A percentile compares a stretch with the other conserved stretches of the same genome.
Conservation (phyloP, 2,888 invertebrate species). For the Macaria notata region DNA sequence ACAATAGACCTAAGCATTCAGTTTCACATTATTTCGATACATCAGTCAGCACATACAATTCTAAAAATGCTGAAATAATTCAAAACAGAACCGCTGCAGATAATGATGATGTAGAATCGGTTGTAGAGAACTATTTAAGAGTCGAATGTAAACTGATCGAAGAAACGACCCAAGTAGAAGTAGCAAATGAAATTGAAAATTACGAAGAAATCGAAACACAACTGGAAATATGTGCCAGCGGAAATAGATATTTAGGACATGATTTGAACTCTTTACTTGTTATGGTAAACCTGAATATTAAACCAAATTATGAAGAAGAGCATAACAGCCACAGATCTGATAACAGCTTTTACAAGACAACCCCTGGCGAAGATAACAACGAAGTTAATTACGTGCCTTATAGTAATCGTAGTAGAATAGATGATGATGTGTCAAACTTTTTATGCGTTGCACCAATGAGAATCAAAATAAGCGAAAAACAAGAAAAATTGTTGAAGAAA, state of each 20-base stretch:
- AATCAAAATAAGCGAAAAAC: conserved; percentile 45
- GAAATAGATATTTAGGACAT: conserved; percentile 29
- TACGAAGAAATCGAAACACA: conserved; percentile 15
- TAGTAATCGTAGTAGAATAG: conserved; percentile 12
- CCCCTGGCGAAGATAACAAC: conserved; percentile 9
- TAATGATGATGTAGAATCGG: conserved; percentile 14
- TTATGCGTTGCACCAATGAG: conserved; percentile 54
- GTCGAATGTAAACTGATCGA: conserved; percentile 39
- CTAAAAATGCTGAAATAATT: too few relatives aligned
- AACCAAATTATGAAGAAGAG: conserved; percentile 37
- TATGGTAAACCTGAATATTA: conserved; percentile 63
- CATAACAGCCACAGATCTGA: conserved; percentile 15
- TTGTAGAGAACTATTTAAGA: conserved; percentile 31
- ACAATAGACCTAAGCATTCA: conserved; percentile 10
- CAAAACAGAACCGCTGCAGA: too few relatives aligned
- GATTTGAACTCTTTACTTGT: conserved; percentile 63
- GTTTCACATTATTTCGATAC: too few relatives aligned
- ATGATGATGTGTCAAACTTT: conserved; percentile 40
- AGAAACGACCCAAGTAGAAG: conserved; percentile 20
- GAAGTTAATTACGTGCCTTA: conserved; percentile 5
- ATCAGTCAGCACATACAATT: too few relatives aligned
- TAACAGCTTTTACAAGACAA: conserved; percentile 26
- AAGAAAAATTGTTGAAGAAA: conserved; percentile 52
- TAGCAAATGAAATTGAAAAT: conserved; percentile 21
- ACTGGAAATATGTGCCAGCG: conserved; percentile 10